phyloP scores from a whole-genome alignment of 2,888 invertebrate species.

The Zygaena filipendulae region DNA sequence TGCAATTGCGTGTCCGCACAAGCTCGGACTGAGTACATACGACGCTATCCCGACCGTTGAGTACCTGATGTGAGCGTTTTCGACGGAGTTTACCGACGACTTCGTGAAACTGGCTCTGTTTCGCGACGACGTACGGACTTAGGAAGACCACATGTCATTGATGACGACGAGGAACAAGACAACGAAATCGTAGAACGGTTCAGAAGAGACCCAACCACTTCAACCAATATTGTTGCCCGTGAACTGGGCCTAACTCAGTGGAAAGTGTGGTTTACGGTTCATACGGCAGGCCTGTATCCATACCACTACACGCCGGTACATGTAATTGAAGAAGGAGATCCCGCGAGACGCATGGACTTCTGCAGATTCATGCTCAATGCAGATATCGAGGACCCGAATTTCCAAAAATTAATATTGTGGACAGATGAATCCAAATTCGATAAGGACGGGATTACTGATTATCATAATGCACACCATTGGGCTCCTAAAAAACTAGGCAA shows the following conservation, averaged over 20 bases:
- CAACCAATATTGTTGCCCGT: slow-evolving; percentile 10
- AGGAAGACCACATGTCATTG: slow-evolving; percentile 18
- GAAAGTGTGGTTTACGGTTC: slow-evolving; percentile 14
- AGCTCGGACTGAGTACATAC: slow-evolving; percentile 18
- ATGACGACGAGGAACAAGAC: slow-evolving; percentile 15
- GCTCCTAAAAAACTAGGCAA: slow-evolving; percentile 17
- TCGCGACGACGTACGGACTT: slow-evolving; percentile 17
- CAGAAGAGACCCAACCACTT: slow-evolving; percentile 6
- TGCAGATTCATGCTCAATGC: slow-evolving; percentile 20
- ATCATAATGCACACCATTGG: slow-evolving; percentile 20
- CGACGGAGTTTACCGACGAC: slow-evolving; percentile 16
- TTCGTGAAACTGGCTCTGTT: slow-evolving; percentile 21
- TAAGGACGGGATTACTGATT: slow-evolving; percentile 18
- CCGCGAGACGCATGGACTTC: slow-evolving; percentile 18
- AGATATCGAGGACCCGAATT: slow-evolving; percentile 18
- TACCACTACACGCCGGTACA: slow-evolving; percentile 14
- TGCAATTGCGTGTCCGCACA: slow-evolving; percentile 14
- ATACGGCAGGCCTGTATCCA: slow-evolving; percentile 12
- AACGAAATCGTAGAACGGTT: slow-evolving; percentile 7
- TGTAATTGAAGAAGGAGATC: slow-evolving; percentile 16
- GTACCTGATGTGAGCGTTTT: slow-evolving; percentile 19
- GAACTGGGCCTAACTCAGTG: slow-evolving; percentile 13
- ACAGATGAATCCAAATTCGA: slow-evolving; percentile 17
- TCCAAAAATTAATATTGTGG: slow-evolving; percentile 17
- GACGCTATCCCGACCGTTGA: slow-evolving; percentile 18